Conservation (phyloP, 2,797 vertebrate genomes). For the Sebastolobus alascanus region DNA sequence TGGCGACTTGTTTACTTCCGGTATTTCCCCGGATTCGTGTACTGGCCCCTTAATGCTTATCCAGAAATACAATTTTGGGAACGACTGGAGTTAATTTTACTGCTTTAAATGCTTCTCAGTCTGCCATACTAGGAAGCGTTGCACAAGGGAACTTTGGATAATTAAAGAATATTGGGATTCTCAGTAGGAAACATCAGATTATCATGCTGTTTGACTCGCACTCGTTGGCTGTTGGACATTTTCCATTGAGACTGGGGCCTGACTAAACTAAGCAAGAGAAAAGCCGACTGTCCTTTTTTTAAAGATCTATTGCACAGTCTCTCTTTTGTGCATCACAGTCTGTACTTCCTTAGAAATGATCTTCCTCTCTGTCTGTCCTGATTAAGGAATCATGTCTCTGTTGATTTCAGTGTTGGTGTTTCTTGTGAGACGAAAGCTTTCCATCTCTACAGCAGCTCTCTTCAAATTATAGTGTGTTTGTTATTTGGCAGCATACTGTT, state of each 20-base stretch:
- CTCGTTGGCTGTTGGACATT: background rate
- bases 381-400: background rate
- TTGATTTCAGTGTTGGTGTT: background rate
- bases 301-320: background rate
- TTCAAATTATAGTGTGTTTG: background rate
- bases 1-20: background rate
- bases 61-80: background rate
- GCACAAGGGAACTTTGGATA: background rate
- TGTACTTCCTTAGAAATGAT: background rate
- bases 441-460: background rate
- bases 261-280: background rate
- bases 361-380: background rate
- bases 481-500: constrained; percentile 11
- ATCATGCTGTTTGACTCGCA: background rate
- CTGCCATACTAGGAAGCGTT: background rate
- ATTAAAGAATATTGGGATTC: background rate
- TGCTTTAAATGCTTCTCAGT: background rate
- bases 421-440: background rate
- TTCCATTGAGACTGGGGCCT: background rate
- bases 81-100: background rate
- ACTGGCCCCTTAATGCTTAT: background rate
- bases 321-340: background rate
- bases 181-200: background rate
- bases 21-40: background rate
- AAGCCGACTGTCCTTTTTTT: background rate